phyloP scores from a whole-genome alignment of 2,888 invertebrate genomes.

The Rhorus exstirpatorius region DNA sequence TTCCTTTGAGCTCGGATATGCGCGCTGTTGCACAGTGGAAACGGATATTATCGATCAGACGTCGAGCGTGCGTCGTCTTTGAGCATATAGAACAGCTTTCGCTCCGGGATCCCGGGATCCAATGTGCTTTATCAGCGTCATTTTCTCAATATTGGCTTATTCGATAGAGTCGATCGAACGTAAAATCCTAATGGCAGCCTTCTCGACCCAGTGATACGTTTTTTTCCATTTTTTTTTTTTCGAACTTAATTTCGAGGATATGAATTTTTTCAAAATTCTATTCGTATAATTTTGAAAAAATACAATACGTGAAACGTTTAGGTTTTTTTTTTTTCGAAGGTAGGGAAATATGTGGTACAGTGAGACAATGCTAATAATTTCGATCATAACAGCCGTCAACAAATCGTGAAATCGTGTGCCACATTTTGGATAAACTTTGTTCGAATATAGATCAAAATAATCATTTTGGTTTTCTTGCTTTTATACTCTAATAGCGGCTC shows the following conservation, averaged over 20 bases:
- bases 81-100: conserved; percentile 24
- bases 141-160: conserved; percentile 8
- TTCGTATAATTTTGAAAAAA: no score
- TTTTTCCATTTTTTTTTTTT: neutral
- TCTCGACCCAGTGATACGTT: neutral
- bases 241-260: neutral
- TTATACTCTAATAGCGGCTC: no score
- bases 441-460: no score
- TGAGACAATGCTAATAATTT: no score
- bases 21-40: conserved; percentile 46
- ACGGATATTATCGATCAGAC: conserved; percentile 66
- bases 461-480: no score
- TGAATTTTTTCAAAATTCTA: no score
- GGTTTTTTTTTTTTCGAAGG: no score
- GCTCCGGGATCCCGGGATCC: conserved; percentile 30
- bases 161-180: conserved; percentile 16
- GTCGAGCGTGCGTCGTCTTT: conserved; percentile 50
- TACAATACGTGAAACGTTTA: no score
- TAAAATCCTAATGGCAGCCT: neutral
- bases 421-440: no score
- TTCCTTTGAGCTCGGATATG: conserved; percentile 51
- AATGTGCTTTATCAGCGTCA: conserved; percentile 43
- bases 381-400: no score
- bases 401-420: no score
- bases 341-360: no score